Evolutionary conservation across 2,113 vertebrate species (phyloP), one percentile per base, ranked within the genome.

Genomic region (Tachysurus vachellii): DNA sequence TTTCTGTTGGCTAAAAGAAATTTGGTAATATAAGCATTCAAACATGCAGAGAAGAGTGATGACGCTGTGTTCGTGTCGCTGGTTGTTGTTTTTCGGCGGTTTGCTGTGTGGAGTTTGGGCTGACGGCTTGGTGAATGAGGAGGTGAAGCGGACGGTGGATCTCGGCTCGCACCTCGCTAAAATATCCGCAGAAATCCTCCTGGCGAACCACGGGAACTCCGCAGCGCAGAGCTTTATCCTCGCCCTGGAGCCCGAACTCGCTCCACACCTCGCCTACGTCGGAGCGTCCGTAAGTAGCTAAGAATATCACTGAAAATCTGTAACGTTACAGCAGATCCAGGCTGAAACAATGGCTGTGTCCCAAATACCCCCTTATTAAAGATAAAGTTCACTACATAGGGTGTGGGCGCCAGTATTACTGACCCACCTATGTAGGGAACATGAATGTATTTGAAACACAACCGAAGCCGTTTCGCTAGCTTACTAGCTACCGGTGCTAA

Each of bases 101-200:
- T 88, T 93, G 50, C 44, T 91, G 5, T 17, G 91, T 11, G 54
- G 91, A 59, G 92, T 90, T 81, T 85, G 90, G 0, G 93, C 94
- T 16, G 91, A 95, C 79, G 93, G 93, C 36, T 90, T 96, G 88
- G 90, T 97, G 36, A 97, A 98, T 87, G 97, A 99, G 75, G 98
- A 99, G 1, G 97, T 96, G 88, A 96, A 96, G 92, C 96, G 98
- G 87, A 96, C 96, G 0, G 94, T 99, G 92, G 98, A 99, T 83
- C 93, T 99, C 86, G 95, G 97, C 92, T 96, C 97, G 31, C 98
- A 99, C 92, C 92, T 99, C 83, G 98, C 98, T 59, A 99, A 99
- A 89, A 96, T 97, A 85, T 97, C 97, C 59, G 92, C 95, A 17
- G 98, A 98, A 89, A 93, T 99, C 47, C 95, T 93, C 54, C 90